Conservation (phyloP, 2,888 invertebrate species). For the Aproaerema taeniolella region DNA sequence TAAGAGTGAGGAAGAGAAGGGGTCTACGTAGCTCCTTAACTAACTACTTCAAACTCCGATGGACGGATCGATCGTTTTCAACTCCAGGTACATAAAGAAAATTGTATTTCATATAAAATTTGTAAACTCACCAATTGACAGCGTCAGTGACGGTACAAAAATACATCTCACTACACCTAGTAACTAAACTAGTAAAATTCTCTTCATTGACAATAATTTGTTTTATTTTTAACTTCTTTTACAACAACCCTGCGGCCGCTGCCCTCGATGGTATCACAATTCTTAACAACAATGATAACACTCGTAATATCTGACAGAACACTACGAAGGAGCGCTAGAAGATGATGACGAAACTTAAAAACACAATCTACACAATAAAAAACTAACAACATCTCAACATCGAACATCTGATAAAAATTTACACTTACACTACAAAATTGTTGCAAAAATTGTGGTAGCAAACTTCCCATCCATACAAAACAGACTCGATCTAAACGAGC, state of each 20-base stretch:
- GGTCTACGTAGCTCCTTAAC: conserved; percentile 53
- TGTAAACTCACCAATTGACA: conserved; percentile 52
- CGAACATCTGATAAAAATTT: conserved; percentile 58
- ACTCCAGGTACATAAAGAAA: conserved; percentile 61
- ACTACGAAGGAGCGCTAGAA: too few species aligned
- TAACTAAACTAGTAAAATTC: conserved; percentile 55
- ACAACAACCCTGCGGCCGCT: conserved; percentile 39
- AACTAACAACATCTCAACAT: conserved; percentile 50
- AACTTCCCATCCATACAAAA: conserved; percentile 29
- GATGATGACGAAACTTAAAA: conserved; percentile 16
- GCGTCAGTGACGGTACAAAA: conserved; percentile 60
- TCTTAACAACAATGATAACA: conserved; percentile 42
- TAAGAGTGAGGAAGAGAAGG: conserved; percentile 19
- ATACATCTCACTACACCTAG: conserved; percentile 65
- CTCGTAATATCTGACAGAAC: conserved; percentile 13
- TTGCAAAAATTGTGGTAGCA: conserved; percentile 71
- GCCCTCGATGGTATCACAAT: conserved; percentile 52
- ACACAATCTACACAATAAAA: conserved; percentile 37
- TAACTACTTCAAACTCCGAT: conserved; percentile 57
- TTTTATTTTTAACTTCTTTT: too few species aligned
- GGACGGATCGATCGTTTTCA: conserved; percentile 60
- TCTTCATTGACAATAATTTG: conserved; percentile 23
- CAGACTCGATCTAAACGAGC: conserved; percentile 24
- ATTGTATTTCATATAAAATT: conserved; percentile 25
- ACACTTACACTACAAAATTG: conserved; percentile 49